Percentiles rank a stretch among this genome's conserved stretches.
These are phyloP conservation scores for Pygoscelis adeliae DNA, from an alignment of 2,113 vertebrate genomes.

Conservation along the genomic window DNA sequence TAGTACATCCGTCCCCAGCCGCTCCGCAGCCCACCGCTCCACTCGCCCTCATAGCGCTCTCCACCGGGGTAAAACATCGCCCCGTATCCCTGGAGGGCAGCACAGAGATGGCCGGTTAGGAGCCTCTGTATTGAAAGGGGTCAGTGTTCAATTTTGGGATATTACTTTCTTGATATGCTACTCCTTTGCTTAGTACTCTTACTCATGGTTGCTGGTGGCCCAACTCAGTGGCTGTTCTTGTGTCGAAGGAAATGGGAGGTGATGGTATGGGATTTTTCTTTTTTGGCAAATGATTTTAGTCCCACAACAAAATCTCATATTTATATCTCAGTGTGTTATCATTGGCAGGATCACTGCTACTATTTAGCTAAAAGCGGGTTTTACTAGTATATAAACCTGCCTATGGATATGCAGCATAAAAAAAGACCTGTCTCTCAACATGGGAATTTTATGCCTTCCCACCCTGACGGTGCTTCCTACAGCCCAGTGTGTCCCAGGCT, in stretches of 20 bases:
- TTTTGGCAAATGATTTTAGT: not conserved
- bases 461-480: fast-evolving
- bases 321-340: not conserved
- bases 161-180: not conserved
- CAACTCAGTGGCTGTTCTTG: fast-evolving
- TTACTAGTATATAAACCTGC: not conserved
- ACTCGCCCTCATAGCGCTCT: constrained; percentile 87
- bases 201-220: not conserved
- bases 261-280: not conserved
- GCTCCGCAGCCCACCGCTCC: constrained; percentile 75
- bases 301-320: not conserved
- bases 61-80: constrained; percentile 70
- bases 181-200: not conserved
- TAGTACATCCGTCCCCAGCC: constrained; percentile 89
- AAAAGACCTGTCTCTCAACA: not conserved
- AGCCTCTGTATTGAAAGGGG: not conserved
- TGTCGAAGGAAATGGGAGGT: not conserved
- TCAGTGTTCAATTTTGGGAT: not conserved
- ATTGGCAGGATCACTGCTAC: not conserved
- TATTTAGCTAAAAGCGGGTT: not conserved
- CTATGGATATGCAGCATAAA: not conserved
- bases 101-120: not conserved
- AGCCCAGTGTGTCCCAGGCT: not conserved
- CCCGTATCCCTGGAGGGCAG: constrained; percentile 81
- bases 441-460: not conserved